Base-by-base conservation (phyloP, 2,113 vertebrate species). In the Coryphaenoides rupestris region DNA sequence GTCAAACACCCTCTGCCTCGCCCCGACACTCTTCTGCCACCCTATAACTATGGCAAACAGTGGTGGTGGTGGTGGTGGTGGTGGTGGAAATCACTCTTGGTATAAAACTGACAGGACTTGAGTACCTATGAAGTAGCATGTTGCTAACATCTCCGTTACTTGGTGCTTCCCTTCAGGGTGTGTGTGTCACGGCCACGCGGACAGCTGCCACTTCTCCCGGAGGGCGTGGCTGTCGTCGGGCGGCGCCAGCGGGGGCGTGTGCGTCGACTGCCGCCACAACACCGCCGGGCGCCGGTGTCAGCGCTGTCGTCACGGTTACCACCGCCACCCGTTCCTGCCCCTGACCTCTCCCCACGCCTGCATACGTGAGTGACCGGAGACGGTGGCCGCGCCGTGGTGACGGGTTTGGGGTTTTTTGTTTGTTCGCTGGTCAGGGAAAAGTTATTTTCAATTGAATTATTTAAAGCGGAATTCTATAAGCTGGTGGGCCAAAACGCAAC, bases 211-310 rank as follows among this genome's bases (percentile, higher is more conserved):
- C 75, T 94, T 96, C 52, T 93, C 93, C 4, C 85, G 67, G 75
- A 78, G 86, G 2, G 76, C 84, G 0, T 96, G 95, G 94, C 47
- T 87, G 71, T 88, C 91, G 26, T 92, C 92, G 0, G 87, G 88
- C 0, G 90, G 90, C 60, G 82, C 62, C 75, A 92, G 86, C 0
- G 94, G 94, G 1, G 94, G 95, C 0, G 86, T 94, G 53, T 96
- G 94, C 0, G 81, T 94, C 21, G 70, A 79, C 85, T 95, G 94
- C 81, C 84, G 73, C 55, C 93, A 96, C 73, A 90, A 95, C 87
- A 95, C 93, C 0, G 88, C 87, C 0, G 95, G 95, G 1, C 87
- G 90, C 15, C 88, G 89, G 47, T 96, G 94, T 78, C 93, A 94
- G 23, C 88, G 92, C 50, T 96, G 94, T 84, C 89, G 88, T 24